phyloP scores from a whole-genome alignment of 2,888 invertebrate genomes.

The Heliconius ismenius region DNA sequence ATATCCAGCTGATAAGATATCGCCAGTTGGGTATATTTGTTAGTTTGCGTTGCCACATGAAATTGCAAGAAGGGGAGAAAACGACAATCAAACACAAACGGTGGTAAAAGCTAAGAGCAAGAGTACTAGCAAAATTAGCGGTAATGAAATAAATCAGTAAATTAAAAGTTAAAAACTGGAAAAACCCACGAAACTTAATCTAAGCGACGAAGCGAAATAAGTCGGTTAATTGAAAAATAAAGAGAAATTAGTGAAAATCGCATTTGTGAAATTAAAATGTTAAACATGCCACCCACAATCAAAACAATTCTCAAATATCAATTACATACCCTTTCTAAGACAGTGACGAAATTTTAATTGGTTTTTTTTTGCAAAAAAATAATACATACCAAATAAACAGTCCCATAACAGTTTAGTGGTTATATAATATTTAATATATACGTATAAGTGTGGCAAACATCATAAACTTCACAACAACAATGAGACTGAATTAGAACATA shows the following conservation, averaged over 20 bases:
- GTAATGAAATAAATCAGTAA: constrained; percentile 30
- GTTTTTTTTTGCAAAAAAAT: neutral
- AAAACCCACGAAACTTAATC: constrained; percentile 32
- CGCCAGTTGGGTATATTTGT: constrained; percentile 71
- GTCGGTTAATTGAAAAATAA: constrained; percentile 32
- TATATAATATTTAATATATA: constrained; percentile 42
- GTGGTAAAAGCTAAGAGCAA: constrained; percentile 69
- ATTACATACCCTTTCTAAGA: constrained; percentile 11
- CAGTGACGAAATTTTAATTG: neutral
- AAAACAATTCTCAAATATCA: constrained; percentile 4
- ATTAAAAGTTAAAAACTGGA: constrained; percentile 14
- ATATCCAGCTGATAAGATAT: constrained; percentile 72
- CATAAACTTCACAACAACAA: constrained; percentile 45
- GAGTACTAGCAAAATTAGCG: constrained; percentile 38
- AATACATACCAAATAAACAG: constrained; percentile 42
- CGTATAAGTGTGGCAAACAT: constrained; percentile 36
- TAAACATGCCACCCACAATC: constrained; percentile 32
- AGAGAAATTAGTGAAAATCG: neutral
- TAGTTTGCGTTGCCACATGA: constrained; percentile 76
- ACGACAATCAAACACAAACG: constrained; percentile 77
- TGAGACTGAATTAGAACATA: constrained; percentile 46
- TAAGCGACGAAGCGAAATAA: constrained; percentile 44
- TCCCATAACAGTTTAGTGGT: constrained; percentile 37
- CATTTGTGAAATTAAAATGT: constrained; percentile 19
- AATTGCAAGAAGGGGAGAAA: constrained; percentile 81